These are phyloP conservation scores for Colaptes auratus DNA, from an alignment of 2,113 vertebrate genomes.

Conservation along the genomic window DNA sequence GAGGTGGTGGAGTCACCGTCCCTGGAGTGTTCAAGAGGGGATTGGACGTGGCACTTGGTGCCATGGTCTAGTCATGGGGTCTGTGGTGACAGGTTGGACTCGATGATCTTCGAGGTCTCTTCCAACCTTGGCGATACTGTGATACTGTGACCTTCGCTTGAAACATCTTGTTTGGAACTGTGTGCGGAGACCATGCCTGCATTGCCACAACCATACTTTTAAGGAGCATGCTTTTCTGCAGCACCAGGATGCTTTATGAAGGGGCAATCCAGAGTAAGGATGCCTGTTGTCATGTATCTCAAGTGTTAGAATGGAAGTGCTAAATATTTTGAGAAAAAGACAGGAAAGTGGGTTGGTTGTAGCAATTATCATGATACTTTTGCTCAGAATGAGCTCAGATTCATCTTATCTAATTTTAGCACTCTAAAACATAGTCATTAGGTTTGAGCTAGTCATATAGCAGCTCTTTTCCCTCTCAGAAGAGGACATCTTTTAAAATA, in stretches of 20 bases:
- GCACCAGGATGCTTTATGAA: constrained; percentile 19
- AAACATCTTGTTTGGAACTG: too few species aligned
- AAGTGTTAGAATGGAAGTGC: neutral
- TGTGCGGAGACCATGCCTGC: too few species aligned
- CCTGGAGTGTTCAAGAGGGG: too few species aligned
- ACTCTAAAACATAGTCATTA: neutral
- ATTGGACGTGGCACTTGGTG: too few species aligned
- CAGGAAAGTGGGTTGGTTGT: neutral
- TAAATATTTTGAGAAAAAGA: neutral
- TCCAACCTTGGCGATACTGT: too few species aligned
- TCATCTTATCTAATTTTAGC: neutral
- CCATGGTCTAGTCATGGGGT: too few species aligned
- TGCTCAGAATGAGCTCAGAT: neutral
- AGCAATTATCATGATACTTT: neutral
- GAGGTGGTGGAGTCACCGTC: too few species aligned
- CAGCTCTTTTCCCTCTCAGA: neutral
- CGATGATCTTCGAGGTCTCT: too few species aligned
- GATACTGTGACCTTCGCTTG: too few species aligned
- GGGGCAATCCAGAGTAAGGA: neutral
- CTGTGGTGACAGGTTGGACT: too few species aligned
- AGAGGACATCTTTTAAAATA: neutral
- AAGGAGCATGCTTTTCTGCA: constrained; percentile 26
- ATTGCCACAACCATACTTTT: constrained; percentile 1
- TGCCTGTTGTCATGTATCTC: neutral
- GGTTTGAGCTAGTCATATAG: neutral